Percentiles rank a stretch among this genome's conserved stretches.
Conservation (phyloP, 1,140 invertebrate genomes). For the Hormaphis cornu region DNA sequence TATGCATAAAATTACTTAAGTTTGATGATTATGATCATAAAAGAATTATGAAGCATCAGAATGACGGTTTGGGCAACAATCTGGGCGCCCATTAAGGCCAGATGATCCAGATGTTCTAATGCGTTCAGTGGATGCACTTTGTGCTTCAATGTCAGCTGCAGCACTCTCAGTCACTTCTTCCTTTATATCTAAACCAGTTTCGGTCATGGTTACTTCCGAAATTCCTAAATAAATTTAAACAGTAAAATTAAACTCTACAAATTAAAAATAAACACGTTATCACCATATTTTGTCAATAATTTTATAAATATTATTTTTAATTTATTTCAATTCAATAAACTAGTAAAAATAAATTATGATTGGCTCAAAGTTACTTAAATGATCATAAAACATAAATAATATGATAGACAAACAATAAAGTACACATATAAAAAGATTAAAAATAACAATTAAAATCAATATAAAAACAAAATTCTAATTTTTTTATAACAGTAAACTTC, state of each 20-base stretch:
- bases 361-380: too few relatives aligned
- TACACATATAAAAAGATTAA: too few relatives aligned
- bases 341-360: too few relatives aligned
- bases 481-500: too few relatives aligned
- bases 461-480: too few relatives aligned
- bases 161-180: slow-evolving; percentile 34
- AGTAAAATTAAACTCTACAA: background rate
- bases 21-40: slow-evolving; percentile 7
- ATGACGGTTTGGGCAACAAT: slow-evolving; percentile 38
- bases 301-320: too few relatives aligned
- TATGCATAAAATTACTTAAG: background rate
- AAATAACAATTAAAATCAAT: too few relatives aligned
- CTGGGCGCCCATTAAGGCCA: slow-evolving; percentile 35
- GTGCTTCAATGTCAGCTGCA: slow-evolving; percentile 32
- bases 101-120: slow-evolving; percentile 34
- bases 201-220: slow-evolving; percentile 36
- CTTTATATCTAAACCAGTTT: slow-evolving; percentile 35
- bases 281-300: too few relatives aligned
- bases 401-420: too few relatives aligned
- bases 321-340: too few relatives aligned
- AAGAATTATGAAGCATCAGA: slow-evolving; percentile 38
- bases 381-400: too few relatives aligned
- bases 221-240: slow-evolving; percentile 33
- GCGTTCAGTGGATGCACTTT: slow-evolving; percentile 35
- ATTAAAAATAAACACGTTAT: too few relatives aligned